A percentile compares a stretch with the other conserved stretches of the same genome.
Conservation (phyloP, 2,113 vertebrate species). For the Cynopterus brachyotis region DNA sequence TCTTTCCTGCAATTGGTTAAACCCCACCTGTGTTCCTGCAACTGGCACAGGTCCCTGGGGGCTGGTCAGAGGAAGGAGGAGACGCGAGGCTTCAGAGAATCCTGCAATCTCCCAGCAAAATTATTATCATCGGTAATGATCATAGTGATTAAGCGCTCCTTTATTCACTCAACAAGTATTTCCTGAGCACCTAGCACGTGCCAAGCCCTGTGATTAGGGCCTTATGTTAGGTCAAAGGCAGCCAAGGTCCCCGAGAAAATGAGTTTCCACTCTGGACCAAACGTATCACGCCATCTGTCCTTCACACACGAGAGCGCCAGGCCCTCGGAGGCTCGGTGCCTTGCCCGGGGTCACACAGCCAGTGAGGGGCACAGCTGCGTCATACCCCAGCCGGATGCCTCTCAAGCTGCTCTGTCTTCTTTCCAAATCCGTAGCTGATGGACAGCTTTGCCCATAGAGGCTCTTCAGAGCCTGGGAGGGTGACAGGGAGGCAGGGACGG, state of each 20-base stretch:
- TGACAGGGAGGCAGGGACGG: background rate
- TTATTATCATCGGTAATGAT: fast-evolving
- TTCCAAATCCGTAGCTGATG: background rate
- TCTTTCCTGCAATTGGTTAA: fast-evolving
- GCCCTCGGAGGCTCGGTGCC: background rate
- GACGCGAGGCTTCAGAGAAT: background rate
- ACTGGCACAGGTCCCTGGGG: background rate
- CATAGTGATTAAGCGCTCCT: fast-evolving
- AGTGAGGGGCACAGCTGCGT: fast-evolving
- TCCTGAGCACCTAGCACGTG: background rate
- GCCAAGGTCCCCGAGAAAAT: background rate
- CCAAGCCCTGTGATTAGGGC: fast-evolving
- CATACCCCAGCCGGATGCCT: fast-evolving
- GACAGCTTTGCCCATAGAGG: fast-evolving
- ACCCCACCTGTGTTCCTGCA: background rate
- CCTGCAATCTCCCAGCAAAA: background rate
- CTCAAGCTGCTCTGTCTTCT: background rate
- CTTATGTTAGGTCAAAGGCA: background rate
- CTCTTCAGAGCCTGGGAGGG: background rate
- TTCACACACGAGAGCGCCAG: fast-evolving
- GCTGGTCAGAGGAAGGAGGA: background rate
- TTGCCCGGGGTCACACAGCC: background rate
- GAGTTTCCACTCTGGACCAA: background rate
- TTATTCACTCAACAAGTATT: background rate
- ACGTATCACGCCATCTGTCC: too few relatives aligned